Evolutionary conservation across 2,888 invertebrate species (phyloP), one percentile per base, ranked within the genome.

Genomic region (Tridacna crocea): DNA sequence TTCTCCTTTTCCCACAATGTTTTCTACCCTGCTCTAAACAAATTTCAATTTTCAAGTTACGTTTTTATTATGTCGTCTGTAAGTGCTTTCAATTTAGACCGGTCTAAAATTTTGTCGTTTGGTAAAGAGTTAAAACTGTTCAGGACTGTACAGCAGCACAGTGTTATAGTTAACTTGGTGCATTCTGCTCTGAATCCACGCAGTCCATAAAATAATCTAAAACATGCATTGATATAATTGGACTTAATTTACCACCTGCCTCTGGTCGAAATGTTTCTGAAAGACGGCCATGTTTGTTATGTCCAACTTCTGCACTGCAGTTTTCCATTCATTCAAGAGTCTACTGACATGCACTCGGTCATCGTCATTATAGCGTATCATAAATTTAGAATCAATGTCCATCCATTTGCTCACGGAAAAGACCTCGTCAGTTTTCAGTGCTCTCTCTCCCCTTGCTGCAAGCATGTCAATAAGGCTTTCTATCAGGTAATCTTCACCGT

Each of bases 381-480:
- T 46, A 61, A 78, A 87, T 27, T 22, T 61, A 17, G 78, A 72
- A 13, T 72, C 70, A 27, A 87, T 79, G n/a, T 76, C 77, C 79
- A 87, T 63, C 82, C 82, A 84, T 66, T 87, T 84, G 3, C 63
- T n/a, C 8, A 84, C 77, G 17, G 76, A 78, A 72, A 87, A 70
- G 48, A 58, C 72, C n/a, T 75, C 27, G 46, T 87, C 87, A 17
- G 77, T 48, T n/a, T 60, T 48, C 26, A 87, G 72, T 17, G 24
- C 73, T n/a, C 87, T 26, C 48, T 87, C 84, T 17, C 84, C 87
- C 11, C 80, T 60, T 19, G 84, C 70, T 0, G 84, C 87, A 19
- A 87, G 61, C 87, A 87, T 87, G 48, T 87, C 87, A n/a, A 87
- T 72, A 8, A 84, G 22, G 60, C 87, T 84, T 51, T 87, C 87